Base-by-base conservation (phyloP, 2,888 invertebrate genomes). In the Athalia rosae region DNA sequence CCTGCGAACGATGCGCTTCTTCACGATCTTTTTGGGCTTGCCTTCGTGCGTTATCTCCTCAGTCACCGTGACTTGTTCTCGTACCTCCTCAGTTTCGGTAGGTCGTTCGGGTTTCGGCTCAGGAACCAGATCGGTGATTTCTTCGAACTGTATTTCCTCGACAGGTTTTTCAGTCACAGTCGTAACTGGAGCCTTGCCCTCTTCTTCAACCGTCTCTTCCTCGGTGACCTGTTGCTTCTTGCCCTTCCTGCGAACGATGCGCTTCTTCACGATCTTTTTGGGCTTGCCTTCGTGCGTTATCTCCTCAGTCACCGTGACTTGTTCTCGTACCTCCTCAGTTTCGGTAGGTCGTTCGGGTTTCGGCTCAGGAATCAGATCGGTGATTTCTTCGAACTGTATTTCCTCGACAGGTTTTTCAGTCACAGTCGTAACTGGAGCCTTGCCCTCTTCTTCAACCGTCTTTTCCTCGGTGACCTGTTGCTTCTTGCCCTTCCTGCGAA, bases 311-410 rank as follows among this genome's bases (percentile, higher is more conserved):
- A 85, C 79, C 83, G 87, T 15, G 85, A 83, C 77, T 77, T 87
- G 73, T 83, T 85, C 88, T 3, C 90, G 90, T 41, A 89, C 77
- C 79, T 90, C 80, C 61, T 81, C 82, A 67, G 83, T 66, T 41
- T 84, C 73, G 81, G 81, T 41, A 79, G 63, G 66, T 13, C 78
- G 78, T 61, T 76, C 77, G 8, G 80, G 82, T 63, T 80, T 80
- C 43, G 83, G 84, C 74, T 83, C 82, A 58, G 79, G 64, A 45
- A 81, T 80, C 6, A 79, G 61, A 80, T 77, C 15, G 76, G 61
- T 66, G 59, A 62, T 58, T 82, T 76, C 61, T 77, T 79, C 9
- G 41, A 80, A 80, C 45, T 80, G 79, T 43, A 58, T 11, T 58
- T 79, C 79, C 11, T 79, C 77, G 84, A 87, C 86, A 13, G 77